phyloP scores from a whole-genome alignment of 1,140 invertebrate genomes.

The Bradynema listronoti region DNA sequence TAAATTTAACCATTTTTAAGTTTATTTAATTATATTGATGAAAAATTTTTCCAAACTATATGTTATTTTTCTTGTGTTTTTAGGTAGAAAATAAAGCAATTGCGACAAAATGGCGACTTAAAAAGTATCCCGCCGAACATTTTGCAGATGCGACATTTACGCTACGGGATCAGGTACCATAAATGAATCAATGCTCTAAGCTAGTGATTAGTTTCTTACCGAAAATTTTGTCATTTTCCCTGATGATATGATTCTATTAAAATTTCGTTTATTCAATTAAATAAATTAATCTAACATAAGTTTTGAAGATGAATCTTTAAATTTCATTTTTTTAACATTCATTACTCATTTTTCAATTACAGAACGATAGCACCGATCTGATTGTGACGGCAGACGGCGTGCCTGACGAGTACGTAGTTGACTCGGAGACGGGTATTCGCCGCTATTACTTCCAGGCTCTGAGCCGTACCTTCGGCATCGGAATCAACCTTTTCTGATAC shows the following conservation, averaged over 20 bases:
- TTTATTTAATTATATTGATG: neutral
- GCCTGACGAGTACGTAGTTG: constrained; percentile 37
- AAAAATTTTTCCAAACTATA: neutral
- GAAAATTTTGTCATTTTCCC: neutral
- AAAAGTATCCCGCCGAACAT: constrained; percentile 84
- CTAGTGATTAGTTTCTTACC: neutral
- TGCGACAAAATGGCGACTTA: constrained; percentile 84
- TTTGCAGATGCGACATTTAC: constrained; percentile 70
- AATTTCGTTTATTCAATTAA: neutral
- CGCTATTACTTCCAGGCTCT: constrained; percentile 62
- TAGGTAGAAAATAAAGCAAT: constrained; percentile 73
- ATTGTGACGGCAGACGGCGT: constrained; percentile 37
- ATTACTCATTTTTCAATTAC: constrained; percentile 30
- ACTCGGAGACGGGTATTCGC: constrained; percentile 59
- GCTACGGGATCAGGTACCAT: constrained; percentile 41
- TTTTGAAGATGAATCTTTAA: constrained; percentile 5
- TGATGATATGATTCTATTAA: neutral
- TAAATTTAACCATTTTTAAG: neutral
- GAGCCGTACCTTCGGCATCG: constrained; percentile 61
- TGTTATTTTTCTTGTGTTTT: neutral
- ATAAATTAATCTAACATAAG: neutral
- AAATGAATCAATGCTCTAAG: neutral
- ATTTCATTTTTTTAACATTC: neutral
- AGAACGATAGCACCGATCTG: constrained; percentile 51
- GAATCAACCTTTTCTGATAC: constrained; percentile 46